Evolutionary conservation across 1,140 invertebrate species (phyloP).

Genomic region (Drosophila pallidifrons): DNA sequence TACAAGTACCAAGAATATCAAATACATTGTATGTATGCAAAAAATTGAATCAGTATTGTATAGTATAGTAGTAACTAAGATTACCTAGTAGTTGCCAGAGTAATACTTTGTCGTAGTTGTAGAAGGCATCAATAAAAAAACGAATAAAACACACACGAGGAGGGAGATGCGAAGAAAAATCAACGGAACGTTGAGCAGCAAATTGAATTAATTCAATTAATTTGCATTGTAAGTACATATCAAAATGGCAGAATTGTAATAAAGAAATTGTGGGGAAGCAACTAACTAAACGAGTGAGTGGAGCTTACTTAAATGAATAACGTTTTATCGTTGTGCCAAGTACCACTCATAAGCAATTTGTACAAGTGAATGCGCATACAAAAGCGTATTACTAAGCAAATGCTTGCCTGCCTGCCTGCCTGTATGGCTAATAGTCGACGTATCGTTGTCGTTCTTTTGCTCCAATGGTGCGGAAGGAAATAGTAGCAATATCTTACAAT

Average conservation of each 20-base stretch:
- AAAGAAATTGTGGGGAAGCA: conserved; percentile 68
- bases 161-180: conserved; percentile 36
- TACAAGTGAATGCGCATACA: conserved; percentile 52
- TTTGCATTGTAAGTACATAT: conserved; percentile 81
- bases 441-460: not conserved
- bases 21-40: conserved; percentile 21
- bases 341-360: conserved; percentile 61
- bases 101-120: not conserved
- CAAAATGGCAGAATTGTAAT: conserved; percentile 73
- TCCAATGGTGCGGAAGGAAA: conserved; percentile 47
- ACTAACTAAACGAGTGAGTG: conserved; percentile 61
- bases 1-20: conserved; percentile 28
- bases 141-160: conserved; percentile 1
- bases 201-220: conserved; percentile 84
- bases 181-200: conserved; percentile 46
- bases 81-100: not conserved
- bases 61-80: not conserved
- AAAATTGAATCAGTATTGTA: conserved; percentile 28
- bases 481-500: conserved; percentile 12
- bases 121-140: conserved; percentile 4
- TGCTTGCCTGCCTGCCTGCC: not conserved
- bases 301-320: conserved; percentile 63
- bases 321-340: conserved; percentile 58
- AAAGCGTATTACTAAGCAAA: conserved; percentile 21
- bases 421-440: conserved; percentile 8